A percentile compares a stretch with the other conserved stretches of the same genome.
Conservation (phyloP, 2,888 invertebrate genomes). For the Chalcis sispes region DNA sequence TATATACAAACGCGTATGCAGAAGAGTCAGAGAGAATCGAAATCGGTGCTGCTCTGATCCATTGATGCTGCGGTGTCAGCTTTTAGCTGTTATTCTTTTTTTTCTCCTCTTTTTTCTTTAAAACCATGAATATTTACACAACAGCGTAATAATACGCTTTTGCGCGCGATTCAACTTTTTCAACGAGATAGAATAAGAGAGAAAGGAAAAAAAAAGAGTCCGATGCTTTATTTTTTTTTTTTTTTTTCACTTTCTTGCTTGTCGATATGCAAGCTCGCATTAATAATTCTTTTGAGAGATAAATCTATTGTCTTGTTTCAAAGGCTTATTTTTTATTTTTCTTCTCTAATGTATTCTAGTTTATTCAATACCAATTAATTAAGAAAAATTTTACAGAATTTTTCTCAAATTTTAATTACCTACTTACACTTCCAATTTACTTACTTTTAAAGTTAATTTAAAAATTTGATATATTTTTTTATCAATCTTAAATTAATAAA, state of each 20-base stretch:
- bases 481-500: no score
- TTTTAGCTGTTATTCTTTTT: neutral
- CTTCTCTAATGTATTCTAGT: no score
- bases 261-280: neutral
- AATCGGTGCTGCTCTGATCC: constrained; percentile 5
- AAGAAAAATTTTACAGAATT: no score
- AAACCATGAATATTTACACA: constrained; percentile 15
- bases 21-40: neutral
- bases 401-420: no score
- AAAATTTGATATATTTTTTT: no score
- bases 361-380: no score
- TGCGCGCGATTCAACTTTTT: constrained; percentile 8
- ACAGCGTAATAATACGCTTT: constrained; percentile 27
- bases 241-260: constrained; percentile 1
- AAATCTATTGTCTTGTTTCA: constrained; percentile 33
- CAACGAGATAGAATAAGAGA: no score
- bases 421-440: no score
- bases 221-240: neutral
- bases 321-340: no score
- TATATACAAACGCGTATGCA: no score
- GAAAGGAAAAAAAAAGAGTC: no score
- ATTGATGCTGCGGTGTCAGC: constrained; percentile 10
- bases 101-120: neutral
- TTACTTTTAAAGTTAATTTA: no score
- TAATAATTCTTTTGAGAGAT: constrained; percentile 32